These are phyloP conservation scores for Zaprionus camerounensis DNA, from an alignment of 1,140 invertebrate species.

Conservation along the genomic window DNA sequence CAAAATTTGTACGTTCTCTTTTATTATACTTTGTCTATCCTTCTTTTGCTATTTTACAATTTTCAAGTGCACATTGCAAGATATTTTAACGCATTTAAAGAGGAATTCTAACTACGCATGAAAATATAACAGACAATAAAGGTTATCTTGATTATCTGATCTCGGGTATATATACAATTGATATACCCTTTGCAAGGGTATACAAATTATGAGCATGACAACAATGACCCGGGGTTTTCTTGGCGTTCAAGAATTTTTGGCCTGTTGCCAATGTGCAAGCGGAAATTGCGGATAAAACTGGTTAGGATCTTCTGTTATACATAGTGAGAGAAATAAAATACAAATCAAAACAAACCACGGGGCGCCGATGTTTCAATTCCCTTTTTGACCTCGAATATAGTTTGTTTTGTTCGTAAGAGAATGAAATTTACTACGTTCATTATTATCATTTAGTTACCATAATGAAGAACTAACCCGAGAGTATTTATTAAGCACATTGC, in stretches of 20 bases:
- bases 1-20: no score
- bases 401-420: background rate
- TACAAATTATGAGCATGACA: constrained; percentile 65
- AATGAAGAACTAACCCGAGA: background rate
- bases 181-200: background rate
- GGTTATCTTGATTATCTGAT: no score
- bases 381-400: background rate
- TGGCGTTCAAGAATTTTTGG: constrained; percentile 61
- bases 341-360: background rate
- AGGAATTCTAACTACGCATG: no score
- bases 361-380: background rate
- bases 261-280: constrained; percentile 50
- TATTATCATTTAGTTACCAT: background rate
- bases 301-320: constrained; percentile 56
- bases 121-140: no score
- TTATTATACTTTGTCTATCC: no score
- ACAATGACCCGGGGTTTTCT: constrained; percentile 69
- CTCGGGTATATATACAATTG: background rate
- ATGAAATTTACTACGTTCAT: background rate
- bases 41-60: no score
- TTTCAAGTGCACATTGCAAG: no score
- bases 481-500: background rate
- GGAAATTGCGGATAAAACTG: constrained; percentile 50
- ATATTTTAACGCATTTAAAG: no score
- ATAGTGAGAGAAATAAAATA: constrained; percentile 29